These are phyloP conservation scores for Stichodactyla mertensii DNA, from an alignment of 64 coral and sea anemone genomes.

Conservation along the genomic window DNA sequence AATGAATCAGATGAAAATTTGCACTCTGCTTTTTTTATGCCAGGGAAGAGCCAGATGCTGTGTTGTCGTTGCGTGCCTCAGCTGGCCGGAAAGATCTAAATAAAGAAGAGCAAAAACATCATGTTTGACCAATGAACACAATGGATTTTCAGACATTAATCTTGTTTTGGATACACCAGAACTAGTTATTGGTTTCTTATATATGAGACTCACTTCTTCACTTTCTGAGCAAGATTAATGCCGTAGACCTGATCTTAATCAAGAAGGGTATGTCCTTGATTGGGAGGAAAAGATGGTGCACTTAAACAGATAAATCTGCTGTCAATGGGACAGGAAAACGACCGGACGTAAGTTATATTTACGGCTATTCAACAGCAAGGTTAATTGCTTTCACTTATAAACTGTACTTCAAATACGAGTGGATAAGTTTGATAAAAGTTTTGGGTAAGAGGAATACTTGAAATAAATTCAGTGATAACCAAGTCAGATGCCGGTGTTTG, in stretches of 20 bases:
- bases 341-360: background rate
- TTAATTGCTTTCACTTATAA: background rate
- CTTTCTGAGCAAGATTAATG: too few relatives aligned
- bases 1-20: background rate
- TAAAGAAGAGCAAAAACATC: background rate
- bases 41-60: background rate
- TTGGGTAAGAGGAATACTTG: background rate
- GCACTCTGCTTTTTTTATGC: background rate
- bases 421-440: conserved; percentile 5
- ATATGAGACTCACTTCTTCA: too few relatives aligned
- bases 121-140: background rate
- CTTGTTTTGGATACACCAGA: too few relatives aligned
- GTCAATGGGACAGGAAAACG: background rate
- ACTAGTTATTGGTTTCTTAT: too few relatives aligned
- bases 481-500: background rate
- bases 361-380: background rate
- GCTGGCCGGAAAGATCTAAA: background rate
- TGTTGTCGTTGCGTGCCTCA: background rate
- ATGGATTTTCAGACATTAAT: background rate
- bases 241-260: too few relatives aligned
- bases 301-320: background rate
- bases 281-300: too few relatives aligned
- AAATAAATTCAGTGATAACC: background rate
- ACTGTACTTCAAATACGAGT: conserved; percentile 9
- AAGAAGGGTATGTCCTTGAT: too few relatives aligned